Evolutionary conservation across 1,140 invertebrate genomes (phyloP).

Genomic region (Tetramorium simillimum): DNA sequence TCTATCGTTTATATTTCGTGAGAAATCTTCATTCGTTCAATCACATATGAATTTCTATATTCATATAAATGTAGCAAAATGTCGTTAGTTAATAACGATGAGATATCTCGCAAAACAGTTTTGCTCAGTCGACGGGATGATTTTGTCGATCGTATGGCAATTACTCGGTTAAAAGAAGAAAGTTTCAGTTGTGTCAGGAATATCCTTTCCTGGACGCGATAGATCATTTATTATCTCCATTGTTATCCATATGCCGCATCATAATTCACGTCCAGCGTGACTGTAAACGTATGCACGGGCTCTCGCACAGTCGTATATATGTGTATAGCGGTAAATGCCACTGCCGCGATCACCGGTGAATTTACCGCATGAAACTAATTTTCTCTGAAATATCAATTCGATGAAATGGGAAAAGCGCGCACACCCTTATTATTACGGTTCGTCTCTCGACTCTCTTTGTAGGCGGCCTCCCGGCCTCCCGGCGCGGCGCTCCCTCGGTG

Average conservation of each 20-base stretch:
- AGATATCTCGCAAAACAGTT: not conserved
- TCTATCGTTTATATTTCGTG: not conserved
- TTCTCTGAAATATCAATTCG: slow-evolving; percentile 38
- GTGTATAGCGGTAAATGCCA: not conserved
- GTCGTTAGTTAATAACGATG: no score
- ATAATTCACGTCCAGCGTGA: slow-evolving; percentile 52
- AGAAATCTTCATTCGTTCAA: not conserved
- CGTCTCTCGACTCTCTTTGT: not conserved
- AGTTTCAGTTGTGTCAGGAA: slow-evolving; percentile 22
- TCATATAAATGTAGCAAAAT: not conserved
- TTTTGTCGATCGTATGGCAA: not conserved
- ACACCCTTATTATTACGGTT: slow-evolving; percentile 19
- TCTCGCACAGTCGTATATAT: not conserved
- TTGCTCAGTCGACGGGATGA: not conserved
- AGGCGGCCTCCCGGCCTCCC: no score
- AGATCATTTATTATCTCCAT: slow-evolving; percentile 50
- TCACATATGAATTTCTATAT: no score
- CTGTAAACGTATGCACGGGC: slow-evolving; percentile 35
- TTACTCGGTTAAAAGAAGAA: not conserved
- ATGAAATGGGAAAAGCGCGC: slow-evolving; percentile 32
- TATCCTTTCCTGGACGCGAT: not conserved
- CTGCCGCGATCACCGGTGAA: not conserved
- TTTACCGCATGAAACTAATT: slow-evolving; percentile 26
- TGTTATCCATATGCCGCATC: slow-evolving; percentile 34
- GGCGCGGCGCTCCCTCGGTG: no score